Evolutionary conservation across 1,140 invertebrate genomes (phyloP).

Genomic region (Pissodes strobi): DNA sequence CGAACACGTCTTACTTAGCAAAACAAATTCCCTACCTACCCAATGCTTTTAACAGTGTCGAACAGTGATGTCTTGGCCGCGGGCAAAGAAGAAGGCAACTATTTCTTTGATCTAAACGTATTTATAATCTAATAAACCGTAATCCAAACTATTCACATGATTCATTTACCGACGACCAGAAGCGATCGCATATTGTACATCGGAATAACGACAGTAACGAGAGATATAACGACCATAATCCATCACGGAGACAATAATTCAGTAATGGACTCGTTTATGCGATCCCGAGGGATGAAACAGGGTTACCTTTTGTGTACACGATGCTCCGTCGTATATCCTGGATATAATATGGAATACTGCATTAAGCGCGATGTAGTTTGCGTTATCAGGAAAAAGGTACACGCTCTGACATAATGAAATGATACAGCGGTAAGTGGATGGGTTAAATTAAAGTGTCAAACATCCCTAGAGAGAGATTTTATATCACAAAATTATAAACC

Average conservation of each 20-base stretch:
- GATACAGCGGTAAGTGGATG: too few relatives aligned
- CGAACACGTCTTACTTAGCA: too few relatives aligned
- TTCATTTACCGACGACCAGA: conserved; percentile 9
- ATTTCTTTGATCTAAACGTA: too few relatives aligned
- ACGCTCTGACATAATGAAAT: background rate
- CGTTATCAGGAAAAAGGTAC: background rate
- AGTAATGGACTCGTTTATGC: conserved; percentile 28
- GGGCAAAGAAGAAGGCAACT: too few relatives aligned
- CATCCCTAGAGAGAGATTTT: too few relatives aligned
- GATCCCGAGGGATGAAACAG: conserved; percentile 21
- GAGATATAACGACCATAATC: conserved; percentile 31
- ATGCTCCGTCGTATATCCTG: background rate
- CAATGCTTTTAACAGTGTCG: too few relatives aligned
- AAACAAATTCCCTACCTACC: too few relatives aligned
- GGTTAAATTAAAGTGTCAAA: too few relatives aligned
- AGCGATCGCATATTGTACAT: conserved; percentile 10
- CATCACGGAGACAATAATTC: conserved; percentile 32
- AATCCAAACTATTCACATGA: conserved; percentile 20
- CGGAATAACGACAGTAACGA: conserved; percentile 23
- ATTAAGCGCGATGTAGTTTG: conserved; percentile 10
- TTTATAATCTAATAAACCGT: too few relatives aligned
- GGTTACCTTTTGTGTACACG: conserved; percentile 15
- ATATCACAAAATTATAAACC: too few relatives aligned
- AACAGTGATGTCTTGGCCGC: too few relatives aligned
- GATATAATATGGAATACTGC: conserved; percentile 3